These are phyloP conservation scores for Magallana nippona DNA, from an alignment of 2,888 invertebrate species.

Conservation along the genomic window DNA sequence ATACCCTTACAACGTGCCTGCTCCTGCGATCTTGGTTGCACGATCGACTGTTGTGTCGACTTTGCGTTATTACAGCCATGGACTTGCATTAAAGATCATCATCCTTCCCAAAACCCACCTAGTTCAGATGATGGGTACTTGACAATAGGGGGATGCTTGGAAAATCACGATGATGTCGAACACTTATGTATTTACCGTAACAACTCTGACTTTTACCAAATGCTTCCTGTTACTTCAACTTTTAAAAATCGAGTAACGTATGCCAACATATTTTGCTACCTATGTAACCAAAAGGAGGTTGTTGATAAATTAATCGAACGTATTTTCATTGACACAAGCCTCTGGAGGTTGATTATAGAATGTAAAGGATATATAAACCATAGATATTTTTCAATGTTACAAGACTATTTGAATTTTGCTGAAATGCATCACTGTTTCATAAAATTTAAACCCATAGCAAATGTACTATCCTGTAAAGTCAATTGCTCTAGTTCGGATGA, in stretches of 20 bases:
- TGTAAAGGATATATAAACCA: background rate
- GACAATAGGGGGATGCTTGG: background rate
- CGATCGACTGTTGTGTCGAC: background rate
- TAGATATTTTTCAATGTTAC: background rate
- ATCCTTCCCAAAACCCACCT: background rate
- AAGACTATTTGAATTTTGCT: background rate
- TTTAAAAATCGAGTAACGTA: background rate
- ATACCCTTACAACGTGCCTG: background rate
- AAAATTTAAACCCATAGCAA: background rate
- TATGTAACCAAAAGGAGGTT: background rate
- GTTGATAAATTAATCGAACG: background rate
- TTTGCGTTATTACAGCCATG: background rate
- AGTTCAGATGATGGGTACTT: background rate
- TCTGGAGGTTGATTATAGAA: background rate
- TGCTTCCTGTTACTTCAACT: background rate
- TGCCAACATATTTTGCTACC: background rate
- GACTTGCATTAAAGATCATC: background rate
- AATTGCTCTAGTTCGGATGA: no score
- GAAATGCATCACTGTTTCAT: background rate
- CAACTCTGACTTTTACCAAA: background rate
- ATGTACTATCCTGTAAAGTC: background rate
- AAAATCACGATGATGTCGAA: background rate
- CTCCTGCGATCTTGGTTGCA: background rate
- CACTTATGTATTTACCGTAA: background rate
- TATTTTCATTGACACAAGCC: background rate